Evolutionary conservation across 2,888 invertebrate species (phyloP).

Genomic region (Heliconius hortense): DNA sequence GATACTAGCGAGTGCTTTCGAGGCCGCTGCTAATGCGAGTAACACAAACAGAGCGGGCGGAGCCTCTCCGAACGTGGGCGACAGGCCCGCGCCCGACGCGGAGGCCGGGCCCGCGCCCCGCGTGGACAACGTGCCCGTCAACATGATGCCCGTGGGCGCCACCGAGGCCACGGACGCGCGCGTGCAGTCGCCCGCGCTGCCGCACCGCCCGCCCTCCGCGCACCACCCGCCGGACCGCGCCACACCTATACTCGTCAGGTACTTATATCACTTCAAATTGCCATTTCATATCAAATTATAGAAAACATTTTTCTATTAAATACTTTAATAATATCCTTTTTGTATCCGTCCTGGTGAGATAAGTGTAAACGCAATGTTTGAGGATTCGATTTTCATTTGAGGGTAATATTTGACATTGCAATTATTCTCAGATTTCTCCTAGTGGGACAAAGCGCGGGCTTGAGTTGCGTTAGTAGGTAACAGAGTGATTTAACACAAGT

Average conservation of each 20-base stretch:
- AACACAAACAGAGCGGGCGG: constrained; percentile 41
- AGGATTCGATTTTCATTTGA: too few species aligned
- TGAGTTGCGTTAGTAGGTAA: too few species aligned
- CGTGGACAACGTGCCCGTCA: constrained; percentile 58
- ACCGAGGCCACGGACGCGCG: constrained; percentile 72
- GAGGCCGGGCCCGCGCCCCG: constrained; percentile 49
- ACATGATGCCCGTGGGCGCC: constrained; percentile 67
- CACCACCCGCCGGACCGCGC: constrained; percentile 64
- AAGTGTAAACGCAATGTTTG: too few species aligned
- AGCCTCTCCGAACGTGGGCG: constrained; percentile 42
- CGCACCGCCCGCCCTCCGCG: constrained; percentile 66
- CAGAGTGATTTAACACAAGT: too few species aligned
- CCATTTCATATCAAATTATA: too few species aligned
- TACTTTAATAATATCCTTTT: too few species aligned
- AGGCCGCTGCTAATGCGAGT: constrained; percentile 58
- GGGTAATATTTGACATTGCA: too few species aligned
- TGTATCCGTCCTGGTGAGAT: too few species aligned
- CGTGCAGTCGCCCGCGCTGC: constrained; percentile 73
- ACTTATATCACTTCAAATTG: not conserved
- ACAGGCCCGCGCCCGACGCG: constrained; percentile 29
- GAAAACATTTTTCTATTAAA: too few species aligned
- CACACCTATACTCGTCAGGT: constrained; percentile 69
- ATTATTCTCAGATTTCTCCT: too few species aligned
- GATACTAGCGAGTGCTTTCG: constrained; percentile 68
- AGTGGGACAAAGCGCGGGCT: too few species aligned